Evolutionary conservation across 2,888 invertebrate genomes (phyloP), one percentile per base, ranked within the genome.

Genomic region (Heliconius cydno): DNA sequence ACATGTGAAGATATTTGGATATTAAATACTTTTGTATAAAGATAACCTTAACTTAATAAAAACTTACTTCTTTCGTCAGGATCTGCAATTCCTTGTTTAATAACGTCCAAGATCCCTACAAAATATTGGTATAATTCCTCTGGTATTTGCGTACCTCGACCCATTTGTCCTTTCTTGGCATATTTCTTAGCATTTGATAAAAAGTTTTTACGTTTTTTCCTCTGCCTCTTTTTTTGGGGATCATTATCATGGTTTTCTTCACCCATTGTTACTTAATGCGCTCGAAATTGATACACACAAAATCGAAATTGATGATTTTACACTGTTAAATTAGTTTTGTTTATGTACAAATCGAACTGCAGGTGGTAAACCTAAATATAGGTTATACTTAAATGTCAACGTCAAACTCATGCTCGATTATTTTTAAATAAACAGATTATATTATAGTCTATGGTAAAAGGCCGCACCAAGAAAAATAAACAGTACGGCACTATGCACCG

Each of bases 61-160:
- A 71, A 88, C 91, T 91, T 90, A 97, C 97, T 92, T 94, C 97
- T 97, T 81, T 97, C 97, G n/a, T 97, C 97, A 9, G 96, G 95
- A 68, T 95, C 95, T 25, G 96, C 96, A 83, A 97, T 96, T 3
- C 96, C 97, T 78, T 96, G 96, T 82, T 96, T 96, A 88, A 97
- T 96, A 0, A 96, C 94, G 86, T 98, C 97, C 86, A 97, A 92
- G 81, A 98, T 97, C 67, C 96, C 96, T 12, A 98, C 96, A 87
- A 97, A 97, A 89, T 98, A 98, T 84, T 96, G 96, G 85, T 97
- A 98, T 9, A 97, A 96, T 81, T 97, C 97, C 10, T 96, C 95
- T 52, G 97, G 96, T 76, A 98, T 95, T 85, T 96, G 95, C 0
- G 96, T 95, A 0, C 97, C 97, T 68, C 97, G 95, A 0, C 97